Conservation (phyloP, 1,140 invertebrate genomes). For the Drosophila lacertosa region DNA sequence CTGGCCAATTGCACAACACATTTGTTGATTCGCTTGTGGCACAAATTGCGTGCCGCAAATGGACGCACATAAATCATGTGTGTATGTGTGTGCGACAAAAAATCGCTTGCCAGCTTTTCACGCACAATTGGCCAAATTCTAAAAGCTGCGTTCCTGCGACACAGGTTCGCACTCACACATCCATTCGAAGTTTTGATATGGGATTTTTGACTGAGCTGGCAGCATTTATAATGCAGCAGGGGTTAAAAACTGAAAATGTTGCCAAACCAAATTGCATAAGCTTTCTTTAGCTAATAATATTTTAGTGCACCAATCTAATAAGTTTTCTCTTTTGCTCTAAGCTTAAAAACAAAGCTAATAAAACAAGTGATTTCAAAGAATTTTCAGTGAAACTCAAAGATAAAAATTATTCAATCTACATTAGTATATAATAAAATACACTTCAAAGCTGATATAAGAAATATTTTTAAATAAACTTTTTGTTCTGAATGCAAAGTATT, state of each 20-base stretch:
- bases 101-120: constrained; percentile 54
- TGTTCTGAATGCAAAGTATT: too few species aligned
- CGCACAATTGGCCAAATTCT: constrained; percentile 58
- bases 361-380: too few species aligned
- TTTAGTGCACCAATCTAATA: too few species aligned
- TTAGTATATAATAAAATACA: too few species aligned
- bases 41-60: constrained; percentile 59
- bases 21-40: constrained; percentile 60
- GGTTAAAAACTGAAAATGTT: background rate
- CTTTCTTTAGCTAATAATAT: too few species aligned
- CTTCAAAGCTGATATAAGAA: too few species aligned
- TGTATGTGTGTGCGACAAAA: constrained; percentile 62
- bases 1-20: constrained; percentile 50
- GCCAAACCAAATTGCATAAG: background rate
- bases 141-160: constrained; percentile 13
- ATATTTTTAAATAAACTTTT: too few species aligned
- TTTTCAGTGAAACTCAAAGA: too few species aligned
- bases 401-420: too few species aligned
- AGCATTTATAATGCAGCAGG: constrained; percentile 19
- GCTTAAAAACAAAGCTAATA: too few species aligned
- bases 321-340: too few species aligned
- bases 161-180: constrained; percentile 26
- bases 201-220: background rate
- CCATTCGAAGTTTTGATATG: constrained; percentile 1
- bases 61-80: constrained; percentile 68